Percentiles rank a stretch among this genome's conserved stretches.
Evolutionary conservation across 2,113 vertebrate genomes (phyloP).

Genomic region (Nothobranchius furzeri): DNA sequence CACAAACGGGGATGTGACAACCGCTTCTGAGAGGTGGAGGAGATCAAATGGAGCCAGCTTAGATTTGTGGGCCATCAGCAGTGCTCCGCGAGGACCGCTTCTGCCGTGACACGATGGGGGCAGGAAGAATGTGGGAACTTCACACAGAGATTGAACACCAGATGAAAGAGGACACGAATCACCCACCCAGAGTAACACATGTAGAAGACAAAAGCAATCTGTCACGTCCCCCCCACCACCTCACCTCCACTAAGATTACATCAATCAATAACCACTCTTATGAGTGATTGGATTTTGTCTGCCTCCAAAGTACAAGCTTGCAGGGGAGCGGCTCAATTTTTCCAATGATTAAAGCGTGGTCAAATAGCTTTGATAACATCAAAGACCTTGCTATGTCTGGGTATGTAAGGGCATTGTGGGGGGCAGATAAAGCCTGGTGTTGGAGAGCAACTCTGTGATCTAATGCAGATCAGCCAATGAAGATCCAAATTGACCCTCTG

Average conservation of each 20-base stretch:
- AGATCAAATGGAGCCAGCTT: constrained; percentile 17
- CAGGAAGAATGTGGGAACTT: constrained; percentile 49
- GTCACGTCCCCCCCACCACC: constrained; percentile 70
- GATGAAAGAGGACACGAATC: constrained; percentile 78
- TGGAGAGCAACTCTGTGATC: constrained; percentile 12
- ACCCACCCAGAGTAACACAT: constrained; percentile 76
- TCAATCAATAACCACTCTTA: constrained; percentile 85
- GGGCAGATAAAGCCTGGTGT: constrained; percentile 69
- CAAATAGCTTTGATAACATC: constrained; percentile 86
- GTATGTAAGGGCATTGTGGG: constrained; percentile 73
- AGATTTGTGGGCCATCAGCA: constrained; percentile 25
- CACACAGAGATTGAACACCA: constrained; percentile 60
- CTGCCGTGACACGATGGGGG: neutral
- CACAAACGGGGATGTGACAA: constrained; percentile 22
- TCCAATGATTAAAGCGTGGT: constrained; percentile 88
- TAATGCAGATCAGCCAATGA: constrained; percentile 1
- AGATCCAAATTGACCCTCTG: neutral
- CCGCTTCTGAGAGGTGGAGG: constrained; percentile 17
- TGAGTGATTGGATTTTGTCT: constrained; percentile 83
- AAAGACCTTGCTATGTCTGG: constrained; percentile 80
- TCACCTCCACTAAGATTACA: constrained; percentile 84
- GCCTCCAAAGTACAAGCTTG: constrained; percentile 56
- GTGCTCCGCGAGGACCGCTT: neutral
- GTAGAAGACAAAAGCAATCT: constrained; percentile 82
- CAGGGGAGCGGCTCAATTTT: constrained; percentile 76